phyloP scores from a whole-genome alignment of 2,888 invertebrate genomes.

The Troides aeacus region DNA sequence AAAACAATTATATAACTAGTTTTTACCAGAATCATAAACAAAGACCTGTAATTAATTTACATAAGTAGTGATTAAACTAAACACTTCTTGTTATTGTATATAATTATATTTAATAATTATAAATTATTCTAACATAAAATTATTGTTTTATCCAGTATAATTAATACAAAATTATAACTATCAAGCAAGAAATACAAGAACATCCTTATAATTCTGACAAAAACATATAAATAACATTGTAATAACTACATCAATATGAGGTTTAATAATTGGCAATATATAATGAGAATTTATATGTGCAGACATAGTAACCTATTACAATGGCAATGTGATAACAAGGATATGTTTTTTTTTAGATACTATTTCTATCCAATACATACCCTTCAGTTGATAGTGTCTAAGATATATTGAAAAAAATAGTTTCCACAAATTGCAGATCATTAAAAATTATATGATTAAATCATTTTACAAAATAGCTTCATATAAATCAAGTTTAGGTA shows the following conservation, averaged over 20 bases:
- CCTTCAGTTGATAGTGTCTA: background rate
- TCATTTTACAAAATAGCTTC: background rate
- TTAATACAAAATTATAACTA: no score
- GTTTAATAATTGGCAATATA: constrained; percentile 2
- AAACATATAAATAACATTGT: background rate
- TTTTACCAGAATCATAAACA: background rate
- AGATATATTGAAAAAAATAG: background rate
- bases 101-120: background rate
- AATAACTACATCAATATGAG: background rate
- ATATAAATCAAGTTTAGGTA: background rate
- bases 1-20: background rate
- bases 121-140: no score
- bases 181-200: no score
- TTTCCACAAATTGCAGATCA: background rate
- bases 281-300: constrained; percentile 3
- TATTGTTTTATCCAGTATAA: no score
- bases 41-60: background rate
- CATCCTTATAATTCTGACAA: background rate
- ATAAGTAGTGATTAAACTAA: background rate
- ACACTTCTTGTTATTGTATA: background rate
- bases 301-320: background rate
- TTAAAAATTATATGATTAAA: background rate
- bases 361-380: background rate
- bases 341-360: constrained; percentile 12
- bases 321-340: constrained; percentile 6